Evolutionary conservation across 2,797 vertebrate species (phyloP).

Genomic region (Aeoliscus strigatus): DNA sequence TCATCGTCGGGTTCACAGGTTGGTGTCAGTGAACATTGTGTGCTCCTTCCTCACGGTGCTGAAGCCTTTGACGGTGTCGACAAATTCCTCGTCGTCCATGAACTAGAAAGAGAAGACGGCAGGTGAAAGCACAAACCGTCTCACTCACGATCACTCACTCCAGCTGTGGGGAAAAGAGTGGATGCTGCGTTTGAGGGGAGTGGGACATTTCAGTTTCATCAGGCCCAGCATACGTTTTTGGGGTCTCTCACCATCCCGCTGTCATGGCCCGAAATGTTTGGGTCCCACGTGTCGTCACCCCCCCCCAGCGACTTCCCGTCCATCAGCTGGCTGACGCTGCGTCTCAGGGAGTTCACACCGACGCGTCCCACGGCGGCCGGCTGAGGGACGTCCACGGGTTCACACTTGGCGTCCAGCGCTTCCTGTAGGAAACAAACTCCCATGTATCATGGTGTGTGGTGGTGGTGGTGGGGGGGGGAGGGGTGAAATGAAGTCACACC

Average conservation of each 20-base stretch:
- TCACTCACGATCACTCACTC: too few species aligned
- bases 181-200: too few species aligned
- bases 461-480: too few species aligned
- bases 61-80: conserved; percentile 93
- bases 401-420: conserved; percentile 77
- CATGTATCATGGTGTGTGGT: too few species aligned
- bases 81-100: conserved; percentile 88
- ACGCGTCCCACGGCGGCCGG: conserved; percentile 59
- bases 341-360: conserved; percentile 75
- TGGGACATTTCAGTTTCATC: background rate
- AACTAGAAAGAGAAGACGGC: conserved; percentile 68
- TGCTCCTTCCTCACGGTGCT: conserved; percentile 95
- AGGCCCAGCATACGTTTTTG: conserved; percentile 18
- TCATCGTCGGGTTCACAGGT: conserved; percentile 69
- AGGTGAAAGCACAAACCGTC: too few species aligned
- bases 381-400: conserved; percentile 41
- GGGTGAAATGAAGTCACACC: conserved; percentile 67
- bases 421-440: conserved; percentile 70
- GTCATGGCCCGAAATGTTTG: conserved; percentile 81
- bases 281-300: conserved; percentile 81
- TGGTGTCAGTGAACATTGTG: conserved; percentile 94
- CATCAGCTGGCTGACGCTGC: conserved; percentile 89
- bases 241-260: conserved; percentile 83
- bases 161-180: too few species aligned
- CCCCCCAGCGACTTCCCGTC: conserved; percentile 77